phyloP scores from a whole-genome alignment of 2,888 invertebrate genomes.

The Drosophila vallismaia region DNA sequence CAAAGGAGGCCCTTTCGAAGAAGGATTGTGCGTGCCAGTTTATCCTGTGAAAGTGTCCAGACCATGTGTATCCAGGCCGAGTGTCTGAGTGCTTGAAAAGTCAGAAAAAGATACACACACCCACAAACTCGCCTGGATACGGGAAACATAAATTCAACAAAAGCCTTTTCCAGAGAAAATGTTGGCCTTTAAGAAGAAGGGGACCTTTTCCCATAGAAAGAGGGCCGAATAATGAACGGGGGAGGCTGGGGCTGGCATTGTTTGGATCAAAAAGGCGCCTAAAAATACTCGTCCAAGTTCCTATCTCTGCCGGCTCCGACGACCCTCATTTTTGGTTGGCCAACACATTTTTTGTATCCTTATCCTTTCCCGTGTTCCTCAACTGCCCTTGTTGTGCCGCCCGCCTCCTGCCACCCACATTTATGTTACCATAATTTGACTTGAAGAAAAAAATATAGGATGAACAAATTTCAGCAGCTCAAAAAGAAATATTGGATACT shows the following conservation, averaged over 20 bases:
- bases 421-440: conserved; percentile 79
- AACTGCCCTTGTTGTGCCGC: conserved; percentile 20
- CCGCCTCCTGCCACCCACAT: conserved; percentile 59
- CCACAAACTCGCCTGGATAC: conserved; percentile 14
- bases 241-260: conserved; percentile 26
- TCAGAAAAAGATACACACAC: conserved; percentile 74
- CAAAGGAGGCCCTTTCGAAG: conserved; percentile 69
- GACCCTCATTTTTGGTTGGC: conserved; percentile 78
- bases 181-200: conserved; percentile 47
- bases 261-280: conserved; percentile 66
- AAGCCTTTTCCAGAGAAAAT: conserved; percentile 57
- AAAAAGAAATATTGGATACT: conserved; percentile 22
- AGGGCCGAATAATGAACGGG: background rate
- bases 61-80: conserved; percentile 31
- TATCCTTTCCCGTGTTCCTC: conserved; percentile 50
- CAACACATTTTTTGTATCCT: conserved; percentile 59
- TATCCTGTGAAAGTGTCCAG: conserved; percentile 42
- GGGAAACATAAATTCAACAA: conserved; percentile 71
- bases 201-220: conserved; percentile 8
- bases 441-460: conserved; percentile 51
- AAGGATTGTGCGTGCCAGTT: conserved; percentile 73
- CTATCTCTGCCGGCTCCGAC: conserved; percentile 62
- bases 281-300: conserved; percentile 72
- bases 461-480: conserved; percentile 13
- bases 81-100: conserved; percentile 54